Evolutionary conservation across 2,888 invertebrate species (phyloP).

Genomic region (Criorhina ranunculi): DNA sequence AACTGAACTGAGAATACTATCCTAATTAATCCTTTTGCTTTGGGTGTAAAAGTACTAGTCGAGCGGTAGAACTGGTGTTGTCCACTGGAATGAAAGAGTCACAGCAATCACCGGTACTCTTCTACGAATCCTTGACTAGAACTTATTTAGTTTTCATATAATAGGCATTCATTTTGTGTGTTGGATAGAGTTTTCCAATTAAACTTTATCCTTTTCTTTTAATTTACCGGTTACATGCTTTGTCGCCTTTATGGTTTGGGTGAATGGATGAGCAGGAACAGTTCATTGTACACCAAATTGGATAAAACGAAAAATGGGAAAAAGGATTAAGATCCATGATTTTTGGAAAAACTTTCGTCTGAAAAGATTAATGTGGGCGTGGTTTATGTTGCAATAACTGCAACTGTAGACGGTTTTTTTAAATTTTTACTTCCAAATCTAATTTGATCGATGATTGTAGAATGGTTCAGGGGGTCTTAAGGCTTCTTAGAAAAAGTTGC

Average conservation of each 20-base stretch:
- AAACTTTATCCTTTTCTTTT: constrained; percentile 84
- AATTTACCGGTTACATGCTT: constrained; percentile 85
- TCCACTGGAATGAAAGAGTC: constrained; percentile 28
- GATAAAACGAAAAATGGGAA: constrained; percentile 10
- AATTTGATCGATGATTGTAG: no score
- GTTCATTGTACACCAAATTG: constrained; percentile 55
- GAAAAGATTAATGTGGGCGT: constrained; percentile 27
- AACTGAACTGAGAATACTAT: constrained; percentile 72
- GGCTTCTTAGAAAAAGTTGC: no score
- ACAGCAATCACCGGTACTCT: constrained; percentile 61
- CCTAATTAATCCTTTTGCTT: constrained; percentile 76
- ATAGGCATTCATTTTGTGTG: constrained; percentile 77
- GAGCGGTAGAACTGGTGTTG: neutral
- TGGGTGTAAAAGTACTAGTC: constrained; percentile 63
- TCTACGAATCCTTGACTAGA: constrained; percentile 69
- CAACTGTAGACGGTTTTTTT: neutral
- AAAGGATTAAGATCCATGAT: constrained; percentile 62
- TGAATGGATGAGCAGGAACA: constrained; percentile 12
- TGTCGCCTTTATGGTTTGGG: constrained; percentile 80
- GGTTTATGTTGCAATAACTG: neutral
- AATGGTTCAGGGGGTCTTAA: no score
- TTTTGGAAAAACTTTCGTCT: constrained; percentile 23
- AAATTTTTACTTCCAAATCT: no score
- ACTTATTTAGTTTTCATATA: constrained; percentile 77
- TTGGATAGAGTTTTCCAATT: constrained; percentile 83